phyloP scores from a whole-genome alignment of 1,140 invertebrate genomes.

The Rhyacophila brunnea region DNA sequence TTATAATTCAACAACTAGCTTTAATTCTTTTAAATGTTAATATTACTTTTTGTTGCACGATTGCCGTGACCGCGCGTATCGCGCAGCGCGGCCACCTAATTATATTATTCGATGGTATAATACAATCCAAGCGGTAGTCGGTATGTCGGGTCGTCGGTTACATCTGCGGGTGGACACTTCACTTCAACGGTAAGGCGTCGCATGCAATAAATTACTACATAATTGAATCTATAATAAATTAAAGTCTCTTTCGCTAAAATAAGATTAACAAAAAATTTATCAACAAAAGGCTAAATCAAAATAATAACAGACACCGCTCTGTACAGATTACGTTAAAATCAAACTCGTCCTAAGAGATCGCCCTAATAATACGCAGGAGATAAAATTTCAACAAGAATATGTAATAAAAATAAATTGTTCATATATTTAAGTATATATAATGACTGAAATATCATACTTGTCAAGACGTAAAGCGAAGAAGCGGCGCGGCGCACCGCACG shows the following conservation, averaged over 20 bases:
- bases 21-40: slow-evolving; percentile 33
- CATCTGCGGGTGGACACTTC: background rate
- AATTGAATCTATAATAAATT: slow-evolving; percentile 13
- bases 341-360: slow-evolving; percentile 17
- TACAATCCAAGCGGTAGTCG: slow-evolving; percentile 8
- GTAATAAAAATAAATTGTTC: slow-evolving; percentile 33
- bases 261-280: slow-evolving; percentile 33
- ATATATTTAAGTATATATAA: slow-evolving; percentile 31
- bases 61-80: background rate
- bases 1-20: slow-evolving; percentile 37
- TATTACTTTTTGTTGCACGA: slow-evolving; percentile 32
- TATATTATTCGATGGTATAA: slow-evolving; percentile 15
- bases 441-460: slow-evolving; percentile 24
- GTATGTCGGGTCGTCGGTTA: background rate
- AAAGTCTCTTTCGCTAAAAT: slow-evolving; percentile 28
- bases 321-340: background rate
- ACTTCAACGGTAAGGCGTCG: background rate
- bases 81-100: background rate
- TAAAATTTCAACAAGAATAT: slow-evolving; percentile 31
- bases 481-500: slow-evolving; percentile 16
- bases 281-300: slow-evolving; percentile 23
- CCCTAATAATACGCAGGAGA: slow-evolving; percentile 18
- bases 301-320: slow-evolving; percentile 3
- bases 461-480: slow-evolving; percentile 23
- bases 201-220: slow-evolving; percentile 28